Conservation (phyloP, 2,888 invertebrate genomes). For the Pardosa pseudoannulata region DNA sequence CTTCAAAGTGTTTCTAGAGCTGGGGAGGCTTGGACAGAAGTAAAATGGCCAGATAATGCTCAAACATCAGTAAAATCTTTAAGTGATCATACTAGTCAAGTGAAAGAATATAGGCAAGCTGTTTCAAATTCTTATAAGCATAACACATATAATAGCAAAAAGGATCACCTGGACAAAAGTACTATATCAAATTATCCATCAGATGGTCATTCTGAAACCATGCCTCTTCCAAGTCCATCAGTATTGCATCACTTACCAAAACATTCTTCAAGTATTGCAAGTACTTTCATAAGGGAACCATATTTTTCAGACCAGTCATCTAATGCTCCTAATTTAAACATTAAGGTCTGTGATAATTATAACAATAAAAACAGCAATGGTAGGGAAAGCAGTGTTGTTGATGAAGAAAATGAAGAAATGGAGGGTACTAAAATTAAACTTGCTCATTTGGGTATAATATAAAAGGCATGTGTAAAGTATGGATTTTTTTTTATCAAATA, state of each 20-base stretch:
- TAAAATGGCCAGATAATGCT: background rate
- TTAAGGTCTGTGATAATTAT: no score
- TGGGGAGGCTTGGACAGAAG: no score
- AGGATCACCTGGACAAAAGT: no score
- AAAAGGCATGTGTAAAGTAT: background rate
- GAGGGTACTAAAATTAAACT: slow-evolving; percentile 57
- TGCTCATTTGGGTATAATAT: slow-evolving; percentile 68
- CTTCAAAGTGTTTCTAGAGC: background rate
- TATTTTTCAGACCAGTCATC: no score
- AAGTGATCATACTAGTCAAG: background rate
- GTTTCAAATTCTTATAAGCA: background rate
- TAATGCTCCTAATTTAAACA: no score
- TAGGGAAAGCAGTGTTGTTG: background rate
- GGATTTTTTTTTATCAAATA: background rate
- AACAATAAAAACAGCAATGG: background rate
- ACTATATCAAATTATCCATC: no score
- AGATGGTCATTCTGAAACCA: no score
- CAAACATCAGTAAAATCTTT: background rate
- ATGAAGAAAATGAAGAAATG: slow-evolving; percentile 49
- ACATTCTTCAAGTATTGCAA: no score
- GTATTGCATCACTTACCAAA: no score
- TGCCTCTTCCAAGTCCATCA: no score
- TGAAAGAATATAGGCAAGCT: background rate
- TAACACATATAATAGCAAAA: background rate
- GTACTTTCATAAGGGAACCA: no score